A percentile compares a stretch with the other conserved stretches of the same genome.
phyloP scores from a whole-genome alignment of 1,140 invertebrate genomes.

The Dermatophagoides farinae region DNA sequence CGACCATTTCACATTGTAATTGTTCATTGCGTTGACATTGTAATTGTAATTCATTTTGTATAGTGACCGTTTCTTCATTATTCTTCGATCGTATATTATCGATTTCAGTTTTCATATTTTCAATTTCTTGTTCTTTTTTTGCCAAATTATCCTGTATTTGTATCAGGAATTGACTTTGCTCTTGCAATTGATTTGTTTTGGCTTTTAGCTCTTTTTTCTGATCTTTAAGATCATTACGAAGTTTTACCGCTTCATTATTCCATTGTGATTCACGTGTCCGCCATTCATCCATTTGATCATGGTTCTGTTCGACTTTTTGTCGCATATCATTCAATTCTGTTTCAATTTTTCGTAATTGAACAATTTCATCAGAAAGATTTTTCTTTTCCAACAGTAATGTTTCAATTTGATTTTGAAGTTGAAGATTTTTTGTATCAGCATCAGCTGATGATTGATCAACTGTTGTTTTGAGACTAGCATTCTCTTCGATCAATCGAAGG shows the following conservation, averaged over 20 bases:
- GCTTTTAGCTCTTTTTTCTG: conserved; percentile 15
- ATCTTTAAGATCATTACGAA: conserved; percentile 1
- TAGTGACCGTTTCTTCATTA: conserved; percentile 14
- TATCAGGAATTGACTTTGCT: not conserved
- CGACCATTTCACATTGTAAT: not conserved
- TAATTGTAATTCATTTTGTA: not conserved
- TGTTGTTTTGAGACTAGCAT: not conserved
- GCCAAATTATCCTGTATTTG: not conserved
- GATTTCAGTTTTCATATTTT: not conserved
- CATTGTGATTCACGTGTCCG: conserved; percentile 22
- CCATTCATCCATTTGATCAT: conserved; percentile 21
- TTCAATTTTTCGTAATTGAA: conserved; percentile 12
- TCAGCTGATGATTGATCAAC: too few relatives aligned
- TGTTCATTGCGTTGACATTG: not conserved
- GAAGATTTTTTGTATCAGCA: too few relatives aligned
- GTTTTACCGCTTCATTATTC: conserved; percentile 19
- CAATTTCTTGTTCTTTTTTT: not conserved
- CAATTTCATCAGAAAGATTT: not conserved
- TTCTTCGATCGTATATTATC: not conserved
- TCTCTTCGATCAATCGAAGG: not conserved
- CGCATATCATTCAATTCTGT: conserved; percentile 7
- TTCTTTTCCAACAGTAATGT: conserved; percentile 1
- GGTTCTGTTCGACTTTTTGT: conserved; percentile 20
- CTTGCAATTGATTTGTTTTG: not conserved
- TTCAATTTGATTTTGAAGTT: not conserved